Percentiles rank a stretch among this genome's conserved stretches.
These are phyloP conservation scores for Parnassius smintheus DNA, from an alignment of 2,888 invertebrate species.

Conservation along the genomic window DNA sequence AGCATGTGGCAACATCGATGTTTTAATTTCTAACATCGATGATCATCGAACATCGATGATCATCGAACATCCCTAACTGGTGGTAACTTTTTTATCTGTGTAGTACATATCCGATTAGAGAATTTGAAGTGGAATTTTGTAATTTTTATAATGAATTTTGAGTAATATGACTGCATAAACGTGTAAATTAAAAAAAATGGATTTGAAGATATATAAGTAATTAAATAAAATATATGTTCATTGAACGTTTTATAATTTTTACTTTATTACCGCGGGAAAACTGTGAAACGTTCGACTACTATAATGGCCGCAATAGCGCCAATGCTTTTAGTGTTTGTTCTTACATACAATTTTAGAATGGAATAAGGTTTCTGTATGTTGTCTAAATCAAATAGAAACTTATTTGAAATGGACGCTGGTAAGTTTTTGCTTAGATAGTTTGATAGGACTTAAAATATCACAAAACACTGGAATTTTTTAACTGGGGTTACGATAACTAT, in stretches of 20 bases:
- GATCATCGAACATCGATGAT: too few relatives aligned
- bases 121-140: constrained; percentile 31
- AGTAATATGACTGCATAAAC: constrained; percentile 16
- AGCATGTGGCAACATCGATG: too few relatives aligned
- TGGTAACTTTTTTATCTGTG: too few relatives aligned
- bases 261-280: constrained; percentile 75
- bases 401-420: constrained; percentile 76
- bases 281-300: constrained; percentile 72
- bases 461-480: constrained; percentile 17
- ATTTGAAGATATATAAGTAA: constrained; percentile 21
- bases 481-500: constrained; percentile 24
- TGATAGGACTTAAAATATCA: constrained; percentile 23
- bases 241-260: constrained; percentile 31
- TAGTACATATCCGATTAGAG: constrained; percentile 25
- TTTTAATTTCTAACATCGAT: too few relatives aligned
- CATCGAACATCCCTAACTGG: too few relatives aligned
- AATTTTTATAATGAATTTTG: constrained; percentile 27
- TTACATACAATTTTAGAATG: constrained; percentile 52
- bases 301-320: constrained; percentile 80
- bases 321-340: constrained; percentile 75
- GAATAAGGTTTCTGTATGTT: constrained; percentile 48
- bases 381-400: constrained; percentile 48
- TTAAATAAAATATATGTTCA: constrained; percentile 29
- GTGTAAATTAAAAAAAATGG: constrained; percentile 22
- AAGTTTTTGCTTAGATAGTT: constrained; percentile 42